Evolutionary conservation across 2,888 invertebrate species (phyloP).

Genomic region (Dasypogon diadema): DNA sequence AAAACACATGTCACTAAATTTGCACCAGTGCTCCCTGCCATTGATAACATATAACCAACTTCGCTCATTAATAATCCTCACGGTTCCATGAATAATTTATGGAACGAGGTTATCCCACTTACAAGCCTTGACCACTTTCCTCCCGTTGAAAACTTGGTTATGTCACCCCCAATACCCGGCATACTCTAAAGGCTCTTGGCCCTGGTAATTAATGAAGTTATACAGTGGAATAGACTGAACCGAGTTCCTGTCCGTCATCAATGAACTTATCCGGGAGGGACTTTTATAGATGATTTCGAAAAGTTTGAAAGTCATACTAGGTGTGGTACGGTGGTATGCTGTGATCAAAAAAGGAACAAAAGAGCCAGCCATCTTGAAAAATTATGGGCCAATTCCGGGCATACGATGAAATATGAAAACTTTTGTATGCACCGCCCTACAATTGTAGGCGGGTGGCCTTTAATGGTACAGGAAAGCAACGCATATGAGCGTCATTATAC

Average conservation of each 20-base stretch:
- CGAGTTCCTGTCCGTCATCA: constrained; percentile 13
- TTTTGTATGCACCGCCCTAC: constrained; percentile 33
- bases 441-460: constrained; percentile 11
- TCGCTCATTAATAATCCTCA: constrained; percentile 44
- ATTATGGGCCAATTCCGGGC: constrained; percentile 41
- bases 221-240: constrained; percentile 15
- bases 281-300: constrained; percentile 27
- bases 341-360: constrained; percentile 5
- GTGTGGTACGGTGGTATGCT: neutral
- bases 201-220: constrained; percentile 45
- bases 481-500: constrained; percentile 47
- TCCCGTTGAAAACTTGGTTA: neutral
- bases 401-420: constrained; percentile 35
- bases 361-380: constrained; percentile 44
- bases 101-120: constrained; percentile 1
- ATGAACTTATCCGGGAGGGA: constrained; percentile 4
- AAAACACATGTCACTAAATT: constrained; percentile 44
- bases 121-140: constrained; percentile 24
- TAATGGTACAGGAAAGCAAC: constrained; percentile 28
- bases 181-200: neutral
- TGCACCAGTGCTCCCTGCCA: constrained; percentile 6
- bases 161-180: too few species aligned
- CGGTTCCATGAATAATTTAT: constrained; percentile 37
- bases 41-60: constrained; percentile 44
- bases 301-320: constrained; percentile 46